These are phyloP conservation scores for Drosophila arawakana DNA, from an alignment of 1,140 invertebrate genomes.

Conservation along the genomic window DNA sequence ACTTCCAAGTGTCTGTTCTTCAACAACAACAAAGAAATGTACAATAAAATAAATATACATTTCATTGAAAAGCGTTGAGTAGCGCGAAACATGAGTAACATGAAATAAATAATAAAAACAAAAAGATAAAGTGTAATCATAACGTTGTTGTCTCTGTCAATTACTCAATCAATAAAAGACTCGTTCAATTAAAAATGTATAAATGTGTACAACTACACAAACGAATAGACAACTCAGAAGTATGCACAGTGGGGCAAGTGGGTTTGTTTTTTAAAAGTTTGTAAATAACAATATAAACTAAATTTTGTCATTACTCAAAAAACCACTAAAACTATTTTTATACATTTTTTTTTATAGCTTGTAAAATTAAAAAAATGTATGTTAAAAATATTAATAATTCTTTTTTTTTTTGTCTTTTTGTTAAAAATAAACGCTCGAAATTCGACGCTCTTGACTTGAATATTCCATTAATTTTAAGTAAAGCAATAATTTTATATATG, in stretches of 20 bases:
- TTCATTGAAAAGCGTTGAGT: constrained; percentile 38
- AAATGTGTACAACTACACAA: constrained; percentile 8
- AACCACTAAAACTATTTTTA: too few relatives aligned
- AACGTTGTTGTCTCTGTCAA: constrained; percentile 55
- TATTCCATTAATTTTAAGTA: too few relatives aligned
- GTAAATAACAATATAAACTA: too few relatives aligned
- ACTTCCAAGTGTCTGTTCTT: constrained; percentile 31
- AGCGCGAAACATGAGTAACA: constrained; percentile 2
- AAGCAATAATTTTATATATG: too few relatives aligned
- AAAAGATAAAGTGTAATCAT: constrained; percentile 52
- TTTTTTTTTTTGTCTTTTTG: too few relatives aligned
- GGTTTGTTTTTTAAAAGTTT: too few relatives aligned
- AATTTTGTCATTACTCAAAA: too few relatives aligned
- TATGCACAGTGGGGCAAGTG: constrained; percentile 20
- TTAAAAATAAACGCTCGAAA: too few relatives aligned
- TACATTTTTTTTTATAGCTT: too few relatives aligned
- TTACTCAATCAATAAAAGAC: constrained; percentile 61
- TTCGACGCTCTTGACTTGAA: too few relatives aligned
- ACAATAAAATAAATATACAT: constrained; percentile 17
- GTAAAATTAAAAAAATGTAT: too few relatives aligned
- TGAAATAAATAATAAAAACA: constrained; percentile 10
- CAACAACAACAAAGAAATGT: constrained; percentile 5
- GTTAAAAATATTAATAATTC: too few relatives aligned
- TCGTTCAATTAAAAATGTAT: constrained; percentile 17
- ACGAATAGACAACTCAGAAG: constrained; percentile 9